These are phyloP conservation scores for Hestina assimilis DNA, from an alignment of 1,140 invertebrate genomes.

Conservation along the genomic window DNA sequence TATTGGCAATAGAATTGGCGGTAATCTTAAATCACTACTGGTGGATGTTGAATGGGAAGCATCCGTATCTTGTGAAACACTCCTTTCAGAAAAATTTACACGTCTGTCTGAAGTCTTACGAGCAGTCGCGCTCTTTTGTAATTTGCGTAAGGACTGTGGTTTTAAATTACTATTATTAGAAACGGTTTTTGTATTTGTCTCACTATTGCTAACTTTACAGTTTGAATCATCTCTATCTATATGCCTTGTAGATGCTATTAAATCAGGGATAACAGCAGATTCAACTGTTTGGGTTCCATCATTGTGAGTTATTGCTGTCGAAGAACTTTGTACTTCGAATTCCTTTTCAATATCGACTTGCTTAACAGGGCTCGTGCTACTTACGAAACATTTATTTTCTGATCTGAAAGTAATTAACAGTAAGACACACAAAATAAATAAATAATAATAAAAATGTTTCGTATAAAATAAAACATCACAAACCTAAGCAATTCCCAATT, in stretches of 20 bases:
- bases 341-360: slow-evolving; percentile 57
- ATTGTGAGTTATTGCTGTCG: slow-evolving; percentile 38
- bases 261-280: slow-evolving; percentile 42
- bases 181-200: slow-evolving; percentile 37
- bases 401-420: slow-evolving; percentile 55
- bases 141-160: slow-evolving; percentile 37
- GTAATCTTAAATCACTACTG: slow-evolving; percentile 80
- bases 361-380: slow-evolving; percentile 41
- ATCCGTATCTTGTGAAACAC: slow-evolving; percentile 79
- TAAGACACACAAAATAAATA: background rate
- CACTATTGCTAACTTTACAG: slow-evolving; percentile 45
- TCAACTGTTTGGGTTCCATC: slow-evolving; percentile 43
- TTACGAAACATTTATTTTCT: slow-evolving; percentile 79
- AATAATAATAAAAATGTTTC: background rate
- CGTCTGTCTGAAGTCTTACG: slow-evolving; percentile 63
- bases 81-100: slow-evolving; percentile 75
- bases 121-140: slow-evolving; percentile 65
- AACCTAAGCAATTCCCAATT: slow-evolving; percentile 88
- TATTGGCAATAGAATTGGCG: slow-evolving; percentile 85
- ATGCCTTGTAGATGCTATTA: slow-evolving; percentile 46
- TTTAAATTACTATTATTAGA: slow-evolving; percentile 32
- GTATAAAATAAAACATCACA: background rate
- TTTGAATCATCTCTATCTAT: slow-evolving; percentile 45
- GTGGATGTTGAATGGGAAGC: slow-evolving; percentile 76
- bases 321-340: slow-evolving; percentile 38